Conservation (phyloP, 2,797 vertebrate species). For the Molossus alvarezi region DNA sequence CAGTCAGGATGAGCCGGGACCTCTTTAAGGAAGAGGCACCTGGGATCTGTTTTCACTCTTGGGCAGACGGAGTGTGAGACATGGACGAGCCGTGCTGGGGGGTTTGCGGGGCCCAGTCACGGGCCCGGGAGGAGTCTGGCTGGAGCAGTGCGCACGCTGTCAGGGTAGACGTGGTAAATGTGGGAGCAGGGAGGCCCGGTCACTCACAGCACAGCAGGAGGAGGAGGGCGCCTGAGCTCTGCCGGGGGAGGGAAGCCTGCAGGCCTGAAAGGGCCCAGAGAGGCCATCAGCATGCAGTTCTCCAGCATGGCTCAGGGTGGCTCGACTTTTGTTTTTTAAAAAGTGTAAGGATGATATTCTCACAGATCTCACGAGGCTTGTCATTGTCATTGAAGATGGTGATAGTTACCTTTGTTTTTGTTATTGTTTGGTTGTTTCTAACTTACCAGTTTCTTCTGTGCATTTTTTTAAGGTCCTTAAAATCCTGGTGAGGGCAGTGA, state of each 20-base stretch:
- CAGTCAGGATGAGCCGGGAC: not conserved
- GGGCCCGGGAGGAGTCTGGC: not conserved
- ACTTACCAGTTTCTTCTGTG: slow-evolving; percentile 40
- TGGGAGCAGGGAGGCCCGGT: not conserved
- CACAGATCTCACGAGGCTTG: not conserved
- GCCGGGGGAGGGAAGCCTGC: not conserved
- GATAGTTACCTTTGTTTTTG: not conserved
- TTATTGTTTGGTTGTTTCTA: not conserved
- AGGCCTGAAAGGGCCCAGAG: not conserved
- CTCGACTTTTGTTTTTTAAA: slow-evolving; percentile 28
- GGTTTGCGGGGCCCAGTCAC: not conserved
- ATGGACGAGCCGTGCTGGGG: not conserved
- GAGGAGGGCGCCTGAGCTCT: not conserved
- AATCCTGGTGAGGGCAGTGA: slow-evolving; percentile 94
- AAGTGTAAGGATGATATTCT: not conserved
- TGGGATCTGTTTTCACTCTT: not conserved
- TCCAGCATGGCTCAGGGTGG: not conserved
- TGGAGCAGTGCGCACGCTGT: not conserved
- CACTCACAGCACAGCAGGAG: not conserved
- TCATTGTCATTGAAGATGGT: not conserved
- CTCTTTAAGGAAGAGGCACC: not conserved
- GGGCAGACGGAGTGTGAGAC: not conserved
- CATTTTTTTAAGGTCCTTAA: slow-evolving; percentile 92
- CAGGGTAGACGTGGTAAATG: not conserved
- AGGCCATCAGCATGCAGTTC: not conserved